These are phyloP conservation scores for Argyresthia goedartella DNA, from an alignment of 2,888 invertebrate genomes.

Conservation along the genomic window DNA sequence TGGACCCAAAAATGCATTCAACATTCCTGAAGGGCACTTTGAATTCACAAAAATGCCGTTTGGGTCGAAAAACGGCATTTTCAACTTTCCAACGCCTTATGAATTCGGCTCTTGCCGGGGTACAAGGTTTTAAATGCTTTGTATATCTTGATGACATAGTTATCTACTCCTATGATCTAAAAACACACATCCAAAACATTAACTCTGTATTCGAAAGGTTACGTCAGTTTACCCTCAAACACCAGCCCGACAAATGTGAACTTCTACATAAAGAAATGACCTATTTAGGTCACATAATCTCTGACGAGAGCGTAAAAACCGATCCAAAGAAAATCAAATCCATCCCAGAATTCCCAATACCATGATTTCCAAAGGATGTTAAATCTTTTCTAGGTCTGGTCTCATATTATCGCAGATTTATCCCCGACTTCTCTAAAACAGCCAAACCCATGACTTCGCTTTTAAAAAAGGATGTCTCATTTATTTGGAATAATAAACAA, in stretches of 20 bases:
- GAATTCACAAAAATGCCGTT: too few species aligned
- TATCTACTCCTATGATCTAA: conserved; percentile 17
- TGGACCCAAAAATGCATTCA: too few species aligned
- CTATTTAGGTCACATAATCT: conserved; percentile 5
- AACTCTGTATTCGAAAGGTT: conserved; percentile 15
- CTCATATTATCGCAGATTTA: too few species aligned
- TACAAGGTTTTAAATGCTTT: conserved; percentile 24
- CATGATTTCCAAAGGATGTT: too few species aligned
- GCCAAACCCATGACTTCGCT: too few species aligned
- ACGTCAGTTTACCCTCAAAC: conserved; percentile 15
- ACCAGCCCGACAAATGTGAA: conserved; percentile 16
- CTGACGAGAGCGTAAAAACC: conserved; percentile 19
- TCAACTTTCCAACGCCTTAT: too few species aligned
- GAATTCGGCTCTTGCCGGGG: conserved; percentile 15
- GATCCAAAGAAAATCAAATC: conserved; percentile 20
- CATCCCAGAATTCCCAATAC: conserved; percentile 15
- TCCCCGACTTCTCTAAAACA: too few species aligned
- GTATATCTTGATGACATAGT: conserved; percentile 32
- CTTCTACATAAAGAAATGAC: conserved; percentile 15
- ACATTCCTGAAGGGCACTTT: too few species aligned
- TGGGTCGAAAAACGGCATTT: too few species aligned
- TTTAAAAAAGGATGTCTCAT: too few species aligned
- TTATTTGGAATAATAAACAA: too few species aligned
- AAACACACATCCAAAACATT: conserved; percentile 15
- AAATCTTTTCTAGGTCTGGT: too few species aligned